Base-by-base conservation (phyloP, 2,797 vertebrate genomes). In the Cryptoblepharus egeriae region DNA sequence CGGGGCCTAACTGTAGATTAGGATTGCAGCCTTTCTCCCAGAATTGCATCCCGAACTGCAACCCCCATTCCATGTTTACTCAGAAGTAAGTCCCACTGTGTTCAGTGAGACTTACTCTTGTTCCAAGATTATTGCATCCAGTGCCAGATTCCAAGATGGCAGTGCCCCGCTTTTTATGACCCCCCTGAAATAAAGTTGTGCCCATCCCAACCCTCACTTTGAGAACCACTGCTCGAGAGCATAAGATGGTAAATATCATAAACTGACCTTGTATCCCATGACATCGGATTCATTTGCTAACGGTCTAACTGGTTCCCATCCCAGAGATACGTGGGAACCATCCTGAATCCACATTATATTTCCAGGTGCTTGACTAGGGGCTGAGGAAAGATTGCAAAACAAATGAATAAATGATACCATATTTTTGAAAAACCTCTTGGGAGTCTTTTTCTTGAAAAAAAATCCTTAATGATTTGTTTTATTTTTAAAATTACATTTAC, bases 281-380 rank as follows among this genome's bases (percentile, higher is more conserved):
- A 99, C 98, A 58, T 98, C 97, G 3, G 98, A 99, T 90, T 99
- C 98, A n/a, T 99, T 99, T 88, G 96, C 97, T 87, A 97, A 94
- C 12, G 98, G 95, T 93, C 93, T 97, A 77, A 99, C 98, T 0
- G 97, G 98, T 75, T 99, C 98, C 98, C 98, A 99, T 73, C 93
- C 97, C 79, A 99, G 90, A 78, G 98, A 97, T 42, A 99, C 96
- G 30, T 98, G 97, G 88, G 98, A 97, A 1, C 98, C 98, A n/a
- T 98, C 98, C 37, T 98, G 97, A 85, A 98, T 97, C 98, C 98
- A 99, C 93, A 96, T 96, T 84, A 99, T 96, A 93, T 97, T 98
- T 89, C 92, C 88, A 5, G 98, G 98, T 75, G 98, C 96, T 91
- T 98, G 97, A 80, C 96, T 97, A 1, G 98, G 98, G 91, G 98